Conservation (phyloP, 2,113 vertebrate species). For the Sus scrofa region T2T-Sscrofa CM000830.6:13439501-13440000, state of each 20-base stretch:
- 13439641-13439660: conserved; percentile 37
- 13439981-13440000: not conserved
- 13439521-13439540: too few relatives aligned
- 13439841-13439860: not conserved
- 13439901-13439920: not conserved
- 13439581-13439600: too few relatives aligned
- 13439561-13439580: too few relatives aligned
- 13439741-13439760: not conserved
- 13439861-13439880: not conserved
- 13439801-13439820: conserved; percentile 10
- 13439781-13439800: not conserved
- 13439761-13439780: not conserved
- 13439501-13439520: too few relatives aligned
- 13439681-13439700: conserved; percentile 25
- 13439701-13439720: conserved; percentile 30
- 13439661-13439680: conserved; percentile 50
- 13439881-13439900: not conserved
- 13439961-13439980: not conserved
- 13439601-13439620: too few relatives aligned
- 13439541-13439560: too few relatives aligned
- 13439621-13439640: not conserved
- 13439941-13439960: not conserved
- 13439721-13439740: not conserved
- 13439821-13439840: not conserved
- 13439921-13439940: not conserved